These are phyloP conservation scores for Nilaparvata lugens DNA, from an alignment of 1,140 invertebrate genomes.

Conservation along the genomic window DNA sequence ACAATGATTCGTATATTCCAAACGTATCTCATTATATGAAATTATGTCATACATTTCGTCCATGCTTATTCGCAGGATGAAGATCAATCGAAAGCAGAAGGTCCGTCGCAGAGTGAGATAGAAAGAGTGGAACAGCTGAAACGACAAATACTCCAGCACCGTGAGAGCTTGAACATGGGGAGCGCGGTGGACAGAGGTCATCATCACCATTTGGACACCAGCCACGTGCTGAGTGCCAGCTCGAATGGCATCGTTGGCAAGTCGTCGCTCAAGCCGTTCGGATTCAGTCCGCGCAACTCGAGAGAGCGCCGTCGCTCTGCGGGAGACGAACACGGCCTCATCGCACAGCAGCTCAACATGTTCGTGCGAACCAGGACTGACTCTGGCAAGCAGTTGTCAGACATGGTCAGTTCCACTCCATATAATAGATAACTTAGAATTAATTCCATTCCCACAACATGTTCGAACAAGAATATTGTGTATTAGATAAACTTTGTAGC, in stretches of 20 bases:
- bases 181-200: neutral
- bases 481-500: too few relatives aligned
- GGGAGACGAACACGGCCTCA: constrained; percentile 52
- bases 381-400: constrained; percentile 72
- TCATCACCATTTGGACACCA: neutral
- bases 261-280: constrained; percentile 34
- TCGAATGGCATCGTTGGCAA: constrained; percentile 4
- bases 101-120: constrained; percentile 45
- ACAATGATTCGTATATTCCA: too few relatives aligned
- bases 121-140: constrained; percentile 45
- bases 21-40: too few relatives aligned
- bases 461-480: too few relatives aligned
- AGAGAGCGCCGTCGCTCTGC: constrained; percentile 60
- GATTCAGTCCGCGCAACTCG: constrained; percentile 36
- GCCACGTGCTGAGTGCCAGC: constrained; percentile 2
- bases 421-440: too few relatives aligned
- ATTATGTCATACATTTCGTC: too few relatives aligned
- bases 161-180: neutral
- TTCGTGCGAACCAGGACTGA: constrained; percentile 72
- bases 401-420: constrained; percentile 44
- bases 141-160: neutral
- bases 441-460: too few relatives aligned
- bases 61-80: constrained; percentile 42
- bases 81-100: constrained; percentile 54
- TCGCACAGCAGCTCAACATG: constrained; percentile 59